phyloP scores from a whole-genome alignment of 2,113 vertebrate species.

The Emydura subglobosa region DNA sequence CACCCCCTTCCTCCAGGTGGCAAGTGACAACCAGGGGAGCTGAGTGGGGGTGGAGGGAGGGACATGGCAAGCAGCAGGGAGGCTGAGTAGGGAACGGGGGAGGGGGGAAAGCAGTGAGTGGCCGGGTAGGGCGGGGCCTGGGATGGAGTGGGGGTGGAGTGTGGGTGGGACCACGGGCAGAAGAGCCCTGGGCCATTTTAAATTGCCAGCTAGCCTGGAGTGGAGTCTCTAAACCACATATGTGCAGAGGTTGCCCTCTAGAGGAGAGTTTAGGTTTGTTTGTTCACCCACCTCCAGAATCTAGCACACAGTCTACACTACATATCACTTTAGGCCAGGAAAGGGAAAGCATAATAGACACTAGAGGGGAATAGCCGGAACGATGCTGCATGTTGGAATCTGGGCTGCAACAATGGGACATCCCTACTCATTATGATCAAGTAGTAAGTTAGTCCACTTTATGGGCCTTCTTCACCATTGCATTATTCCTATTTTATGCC shows the following conservation, averaged over 20 bases:
- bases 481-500: neutral
- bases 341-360: neutral
- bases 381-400: neutral
- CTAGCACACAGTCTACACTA: neutral
- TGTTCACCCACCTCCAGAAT: neutral
- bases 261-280: neutral
- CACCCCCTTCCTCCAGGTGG: no score
- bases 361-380: neutral
- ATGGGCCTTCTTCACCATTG: neutral
- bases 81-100: no score
- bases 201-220: neutral
- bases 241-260: constrained; percentile 38
- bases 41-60: no score
- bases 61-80: no score
- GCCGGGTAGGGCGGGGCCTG: no score
- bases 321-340: neutral
- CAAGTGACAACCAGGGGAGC: no score
- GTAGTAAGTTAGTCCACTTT: neutral
- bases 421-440: neutral
- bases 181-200: no score
- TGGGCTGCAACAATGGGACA: rapidly evolving
- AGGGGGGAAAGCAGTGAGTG: no score
- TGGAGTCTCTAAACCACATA: neutral
- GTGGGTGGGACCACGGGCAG: no score
- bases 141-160: no score